phyloP scores from a whole-genome alignment of 2,113 vertebrate genomes.

The Vidua macroura region DNA sequence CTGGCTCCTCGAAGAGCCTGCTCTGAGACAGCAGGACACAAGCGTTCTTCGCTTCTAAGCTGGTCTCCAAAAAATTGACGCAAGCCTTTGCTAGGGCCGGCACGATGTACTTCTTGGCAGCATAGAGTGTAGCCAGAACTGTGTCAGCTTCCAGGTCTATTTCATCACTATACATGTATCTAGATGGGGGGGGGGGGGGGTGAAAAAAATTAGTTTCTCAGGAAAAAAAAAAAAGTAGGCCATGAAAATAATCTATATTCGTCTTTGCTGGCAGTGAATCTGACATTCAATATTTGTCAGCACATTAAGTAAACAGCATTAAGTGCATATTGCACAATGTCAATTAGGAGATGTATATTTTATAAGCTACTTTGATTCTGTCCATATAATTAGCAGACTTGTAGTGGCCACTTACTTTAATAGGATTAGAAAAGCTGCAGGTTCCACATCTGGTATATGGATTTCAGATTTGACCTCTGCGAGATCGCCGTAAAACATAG shows the following conservation, averaged over 20 bases:
- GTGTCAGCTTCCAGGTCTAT: conserved; percentile 96
- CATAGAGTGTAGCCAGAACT: conserved; percentile 92
- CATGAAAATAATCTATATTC: not conserved
- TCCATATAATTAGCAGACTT: conserved; percentile 51
- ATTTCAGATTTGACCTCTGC: conserved; percentile 94
- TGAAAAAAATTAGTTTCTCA: not conserved
- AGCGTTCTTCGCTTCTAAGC: conserved; percentile 93
- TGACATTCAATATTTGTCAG: conserved; percentile 20
- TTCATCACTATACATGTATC: conserved; percentile 98
- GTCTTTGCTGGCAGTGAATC: not conserved
- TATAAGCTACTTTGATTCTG: conserved; percentile 64
- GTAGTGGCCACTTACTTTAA: conserved; percentile 88
- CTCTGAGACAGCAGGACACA: conserved; percentile 97
- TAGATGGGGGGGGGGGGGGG: conserved; percentile 3
- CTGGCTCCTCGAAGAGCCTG: conserved; percentile 95
- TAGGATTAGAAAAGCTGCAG: conserved; percentile 93
- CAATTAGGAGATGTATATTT: conserved; percentile 51
- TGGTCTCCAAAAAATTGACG: conserved; percentile 94
- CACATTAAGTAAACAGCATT: conserved; percentile 2
- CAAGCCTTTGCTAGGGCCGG: conserved; percentile 91
- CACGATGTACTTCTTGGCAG: conserved; percentile 98
- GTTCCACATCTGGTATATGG: conserved; percentile 98
- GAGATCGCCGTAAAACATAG: conserved; percentile 98
- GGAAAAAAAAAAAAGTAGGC: not conserved
- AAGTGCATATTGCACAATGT: not conserved